Percentiles rank a stretch among this genome's conserved stretches.
Evolutionary conservation across 2,113 vertebrate genomes (phyloP).

Genomic region (Sinocyclocheilus anophthalmus): DNA sequence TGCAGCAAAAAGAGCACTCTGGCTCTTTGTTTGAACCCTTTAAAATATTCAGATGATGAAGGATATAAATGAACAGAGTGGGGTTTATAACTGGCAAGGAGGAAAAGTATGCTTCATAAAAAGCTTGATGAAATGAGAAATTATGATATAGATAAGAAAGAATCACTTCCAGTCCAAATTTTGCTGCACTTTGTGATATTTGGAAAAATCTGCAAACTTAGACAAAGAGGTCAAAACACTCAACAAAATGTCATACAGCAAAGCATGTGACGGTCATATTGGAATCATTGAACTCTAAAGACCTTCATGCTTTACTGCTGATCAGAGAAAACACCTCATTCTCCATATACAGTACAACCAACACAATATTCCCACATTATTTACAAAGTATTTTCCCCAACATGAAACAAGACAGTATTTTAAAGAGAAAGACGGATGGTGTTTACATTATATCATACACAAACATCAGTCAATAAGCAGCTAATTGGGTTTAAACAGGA

Average conservation of each 20-base stretch:
- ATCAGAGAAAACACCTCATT: constrained; percentile 26
- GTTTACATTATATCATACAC: constrained; percentile 17
- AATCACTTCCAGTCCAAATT: background rate
- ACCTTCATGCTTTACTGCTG: constrained; percentile 16
- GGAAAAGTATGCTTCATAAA: background rate
- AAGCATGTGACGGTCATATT: constrained; percentile 10
- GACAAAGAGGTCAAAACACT: constrained; percentile 50
- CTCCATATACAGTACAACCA: constrained; percentile 26
- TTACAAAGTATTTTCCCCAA: constrained; percentile 2
- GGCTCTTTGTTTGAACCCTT: constrained; percentile 43
- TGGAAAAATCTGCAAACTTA: constrained; percentile 60
- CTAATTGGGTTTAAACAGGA: background rate
- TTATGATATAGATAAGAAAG: background rate
- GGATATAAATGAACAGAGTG: constrained; percentile 49
- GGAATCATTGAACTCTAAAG: background rate
- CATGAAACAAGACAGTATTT: constrained; percentile 7
- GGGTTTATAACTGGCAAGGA: constrained; percentile 4
- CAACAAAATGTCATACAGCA: constrained; percentile 41
- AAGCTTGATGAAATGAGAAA: background rate
- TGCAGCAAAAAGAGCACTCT: constrained; percentile 69
- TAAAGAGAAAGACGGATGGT: background rate
- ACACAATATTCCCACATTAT: constrained; percentile 16
- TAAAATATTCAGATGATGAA: constrained; percentile 65
- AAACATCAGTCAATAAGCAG: background rate
- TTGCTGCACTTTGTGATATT: constrained; percentile 67